Evolutionary conservation across 1,140 invertebrate species (phyloP).

Genomic region (Hyles euphorbiae): DNA sequence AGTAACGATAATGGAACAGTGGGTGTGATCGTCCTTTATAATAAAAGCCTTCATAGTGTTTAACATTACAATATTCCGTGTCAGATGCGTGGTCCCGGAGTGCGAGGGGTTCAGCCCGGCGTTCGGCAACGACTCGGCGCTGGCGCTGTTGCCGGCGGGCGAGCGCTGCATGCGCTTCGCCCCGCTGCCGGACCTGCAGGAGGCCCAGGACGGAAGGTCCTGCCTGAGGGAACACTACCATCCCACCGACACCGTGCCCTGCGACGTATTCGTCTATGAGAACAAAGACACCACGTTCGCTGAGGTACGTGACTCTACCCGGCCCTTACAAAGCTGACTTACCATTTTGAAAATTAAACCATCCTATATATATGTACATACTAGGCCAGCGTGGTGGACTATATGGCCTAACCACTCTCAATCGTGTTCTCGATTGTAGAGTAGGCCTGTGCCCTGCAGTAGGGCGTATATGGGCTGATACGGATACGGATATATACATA

Average conservation of each 20-base stretch:
- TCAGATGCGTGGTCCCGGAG: conserved; percentile 73
- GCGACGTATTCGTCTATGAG: conserved; percentile 70
- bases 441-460: too few relatives aligned
- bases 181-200: conserved; percentile 18
- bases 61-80: conserved; percentile 3
- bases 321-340: too few relatives aligned
- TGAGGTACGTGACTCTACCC: conserved; percentile 42
- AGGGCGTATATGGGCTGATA: too few relatives aligned
- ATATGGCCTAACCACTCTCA: too few relatives aligned
- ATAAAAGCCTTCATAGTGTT: not conserved
- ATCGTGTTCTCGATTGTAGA: too few relatives aligned
- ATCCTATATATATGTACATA: too few relatives aligned
- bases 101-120: conserved; percentile 53
- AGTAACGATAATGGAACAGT: too few relatives aligned
- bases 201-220: not conserved
- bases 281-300: conserved; percentile 65
- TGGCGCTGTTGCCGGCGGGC: conserved; percentile 43
- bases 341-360: too few relatives aligned
- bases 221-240: conserved; percentile 49
- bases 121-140: conserved; percentile 35
- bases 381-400: too few relatives aligned
- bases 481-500: too few relatives aligned
- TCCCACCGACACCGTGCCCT: conserved; percentile 39
- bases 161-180: conserved; percentile 53
- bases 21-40: not conserved